phyloP scores from a whole-genome alignment of 92 coral and sea anemone genomes.

The Epizoanthus fatuus region DNA sequence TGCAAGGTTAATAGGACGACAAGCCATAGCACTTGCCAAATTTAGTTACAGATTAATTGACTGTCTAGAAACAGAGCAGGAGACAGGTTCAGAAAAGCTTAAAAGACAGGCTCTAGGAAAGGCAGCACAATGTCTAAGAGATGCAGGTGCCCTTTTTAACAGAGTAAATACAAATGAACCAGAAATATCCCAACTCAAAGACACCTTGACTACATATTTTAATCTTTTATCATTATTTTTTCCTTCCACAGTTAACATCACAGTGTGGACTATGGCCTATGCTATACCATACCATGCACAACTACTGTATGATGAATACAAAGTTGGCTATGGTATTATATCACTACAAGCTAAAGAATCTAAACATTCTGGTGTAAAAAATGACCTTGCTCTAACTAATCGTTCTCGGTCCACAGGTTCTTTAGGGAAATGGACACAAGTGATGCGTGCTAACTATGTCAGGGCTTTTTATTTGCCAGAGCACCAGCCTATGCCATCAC shows the following conservation, averaged over 20 bases:
- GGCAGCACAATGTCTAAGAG: conserved; percentile 56
- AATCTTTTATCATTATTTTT: conserved; percentile 49
- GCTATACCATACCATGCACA: conserved; percentile 68
- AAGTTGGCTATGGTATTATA: conserved; percentile 51
- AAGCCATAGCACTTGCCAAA: conserved; percentile 72
- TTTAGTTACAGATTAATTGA: conserved; percentile 69
- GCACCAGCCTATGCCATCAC: conserved; percentile 63
- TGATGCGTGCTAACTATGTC: conserved; percentile 58
- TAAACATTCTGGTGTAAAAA: conserved; percentile 58
- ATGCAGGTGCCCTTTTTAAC: conserved; percentile 77
- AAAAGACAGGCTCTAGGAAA: conserved; percentile 69
- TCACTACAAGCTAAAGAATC: conserved; percentile 56
- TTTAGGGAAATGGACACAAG: conserved; percentile 58
- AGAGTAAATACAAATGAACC: conserved; percentile 47
- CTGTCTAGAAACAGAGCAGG: conserved; percentile 41
- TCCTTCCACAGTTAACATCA: conserved; percentile 44
- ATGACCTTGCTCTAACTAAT: conserved; percentile 53
- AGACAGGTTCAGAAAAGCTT: conserved; percentile 54
- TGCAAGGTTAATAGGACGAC: conserved; percentile 60
- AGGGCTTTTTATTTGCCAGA: conserved; percentile 65
- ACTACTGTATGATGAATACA: conserved; percentile 37
- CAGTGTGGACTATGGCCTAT: conserved; percentile 61
- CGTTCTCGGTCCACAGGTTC: background rate
- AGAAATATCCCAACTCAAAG: conserved; percentile 47
- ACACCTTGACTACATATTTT: conserved; percentile 25